Percentiles rank a stretch among this genome's conserved stretches.
Conservation (phyloP, 1,140 invertebrate genomes). For the Macrobrachium rosenbergii region DNA sequence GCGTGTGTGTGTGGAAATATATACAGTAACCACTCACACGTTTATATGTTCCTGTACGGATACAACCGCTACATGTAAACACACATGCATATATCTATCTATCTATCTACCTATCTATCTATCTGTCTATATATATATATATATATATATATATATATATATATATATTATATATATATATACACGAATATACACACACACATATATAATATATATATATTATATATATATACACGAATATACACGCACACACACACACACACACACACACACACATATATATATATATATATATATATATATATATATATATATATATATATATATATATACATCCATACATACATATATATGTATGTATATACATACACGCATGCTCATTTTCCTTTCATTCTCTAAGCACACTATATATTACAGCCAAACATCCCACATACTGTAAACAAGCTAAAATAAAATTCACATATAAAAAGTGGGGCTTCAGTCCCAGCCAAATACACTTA, state of each 20-base stretch:
- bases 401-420: too few species aligned
- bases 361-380: conserved; percentile 16
- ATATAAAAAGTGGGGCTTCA: background rate
- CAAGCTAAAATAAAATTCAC: background rate
- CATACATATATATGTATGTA: conserved; percentile 25
- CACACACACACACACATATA: background rate
- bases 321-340: conserved; percentile 29
- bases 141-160: conserved; percentile 17
- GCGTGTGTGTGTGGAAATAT: too few species aligned
- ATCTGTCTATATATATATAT: background rate
- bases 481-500: background rate
- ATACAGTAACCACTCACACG: too few species aligned
- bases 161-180: conserved; percentile 7
- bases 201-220: background rate
- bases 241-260: conserved; percentile 1
- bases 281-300: background rate
- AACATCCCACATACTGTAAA: background rate
- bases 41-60: too few species aligned
- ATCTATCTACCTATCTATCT: background rate
- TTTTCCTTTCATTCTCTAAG: background rate
- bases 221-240: background rate
- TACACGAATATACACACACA: background rate
- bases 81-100: too few species aligned
- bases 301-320: conserved; percentile 17
- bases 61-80: too few species aligned